Evolutionary conservation across 2,888 invertebrate genomes (phyloP).

Genomic region (Malachius bipustulatus): DNA sequence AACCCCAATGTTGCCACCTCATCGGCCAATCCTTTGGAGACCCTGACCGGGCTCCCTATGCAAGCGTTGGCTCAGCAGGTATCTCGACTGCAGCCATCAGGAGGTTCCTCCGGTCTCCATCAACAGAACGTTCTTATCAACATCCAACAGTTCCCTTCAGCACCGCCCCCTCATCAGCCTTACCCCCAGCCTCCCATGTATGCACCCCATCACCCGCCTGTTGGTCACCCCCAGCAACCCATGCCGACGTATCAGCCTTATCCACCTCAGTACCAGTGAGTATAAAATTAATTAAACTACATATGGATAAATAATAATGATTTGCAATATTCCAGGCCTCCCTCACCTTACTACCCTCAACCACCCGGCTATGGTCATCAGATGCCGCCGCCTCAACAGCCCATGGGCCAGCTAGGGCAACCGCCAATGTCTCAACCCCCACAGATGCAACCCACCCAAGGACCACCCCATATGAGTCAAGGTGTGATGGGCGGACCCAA

Average conservation of each 20-base stretch:
- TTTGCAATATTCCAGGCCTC: conserved; percentile 24
- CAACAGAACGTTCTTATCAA: conserved; percentile 55
- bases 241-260: conserved; percentile 36
- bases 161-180: conserved; percentile 32
- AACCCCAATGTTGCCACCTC: conserved; percentile 22
- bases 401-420: conserved; percentile 33
- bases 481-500: conserved; percentile 19
- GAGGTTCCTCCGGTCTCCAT: conserved; percentile 37
- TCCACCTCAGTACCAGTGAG: conserved; percentile 36
- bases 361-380: conserved; percentile 35
- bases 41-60: conserved; percentile 35
- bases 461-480: conserved; percentile 19
- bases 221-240: conserved; percentile 34
- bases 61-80: conserved; percentile 40
- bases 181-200: conserved; percentile 41
- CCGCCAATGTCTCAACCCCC: conserved; percentile 30
- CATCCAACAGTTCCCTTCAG: conserved; percentile 50
- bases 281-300: no score
- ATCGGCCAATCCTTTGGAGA: conserved; percentile 25
- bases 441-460: conserved; percentile 20
- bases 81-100: conserved; percentile 31
- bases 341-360: conserved; percentile 32
- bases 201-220: conserved; percentile 30
- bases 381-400: conserved; percentile 26
- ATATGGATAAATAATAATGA: conserved; percentile 4